Conservation (phyloP, 2,888 invertebrate genomes). For the Bugula neritina region DNA sequence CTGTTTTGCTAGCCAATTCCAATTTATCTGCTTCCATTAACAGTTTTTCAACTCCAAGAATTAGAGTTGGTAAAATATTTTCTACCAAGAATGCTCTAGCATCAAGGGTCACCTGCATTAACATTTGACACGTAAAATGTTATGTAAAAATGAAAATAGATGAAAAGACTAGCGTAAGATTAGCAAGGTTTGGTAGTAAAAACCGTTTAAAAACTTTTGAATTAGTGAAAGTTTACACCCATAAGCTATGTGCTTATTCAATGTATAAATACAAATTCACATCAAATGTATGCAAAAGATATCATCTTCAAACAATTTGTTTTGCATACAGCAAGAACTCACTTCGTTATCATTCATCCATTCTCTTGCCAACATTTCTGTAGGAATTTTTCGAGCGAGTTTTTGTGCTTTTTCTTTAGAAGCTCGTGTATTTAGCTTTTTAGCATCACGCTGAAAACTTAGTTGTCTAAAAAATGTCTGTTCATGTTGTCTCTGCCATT, state of each 20-base stretch:
- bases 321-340: no score
- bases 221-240: no score
- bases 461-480: constrained; percentile 48
- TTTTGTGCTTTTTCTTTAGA: constrained; percentile 42
- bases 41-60: constrained; percentile 52
- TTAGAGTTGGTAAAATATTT: constrained; percentile 50
- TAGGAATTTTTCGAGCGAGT: constrained; percentile 48
- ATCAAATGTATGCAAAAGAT: no score
- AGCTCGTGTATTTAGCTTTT: constrained; percentile 39
- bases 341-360: constrained; percentile 44
- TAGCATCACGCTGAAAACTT: constrained; percentile 40
- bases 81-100: constrained; percentile 49
- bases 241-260: no score
- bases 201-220: no score
- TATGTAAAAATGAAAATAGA: no score
- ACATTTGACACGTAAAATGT: no score
- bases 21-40: constrained; percentile 47
- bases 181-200: no score
- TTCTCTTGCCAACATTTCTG: constrained; percentile 48
- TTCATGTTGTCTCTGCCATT: constrained; percentile 48
- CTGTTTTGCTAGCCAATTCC: constrained; percentile 39
- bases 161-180: no score
- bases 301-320: no score
- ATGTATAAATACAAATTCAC: no score
- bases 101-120: constrained; percentile 41